Evolutionary conservation across 2,888 invertebrate genomes (phyloP), one percentile per base, ranked within the genome.

Genomic region (Venustoraphidia nigricollis): DNA sequence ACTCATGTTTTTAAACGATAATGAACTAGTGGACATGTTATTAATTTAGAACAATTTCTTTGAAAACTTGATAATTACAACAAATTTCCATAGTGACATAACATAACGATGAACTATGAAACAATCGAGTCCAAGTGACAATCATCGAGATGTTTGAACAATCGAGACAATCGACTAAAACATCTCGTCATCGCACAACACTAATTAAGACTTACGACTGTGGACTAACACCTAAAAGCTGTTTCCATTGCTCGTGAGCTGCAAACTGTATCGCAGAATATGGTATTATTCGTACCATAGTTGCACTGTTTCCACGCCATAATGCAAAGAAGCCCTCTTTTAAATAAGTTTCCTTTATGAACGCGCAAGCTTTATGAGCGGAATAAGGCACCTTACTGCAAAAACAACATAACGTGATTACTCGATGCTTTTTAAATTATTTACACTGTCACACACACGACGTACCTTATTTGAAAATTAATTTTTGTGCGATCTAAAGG

Each of bases 301-400:
- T 97, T 5, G 98, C 98, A 54, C 93, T 91, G 75, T 98, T 99
- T 4, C 98, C 98, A 46, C 97, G 75, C 95, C 95, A 98, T 57
- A 98, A 67, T 49, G 91, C 86, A 10, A 79, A 55, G 45, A 88
- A 68, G 2, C 98, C 97, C 60, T 94, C 87, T 11, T 73, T 73
- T 54, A 71, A 73, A 54, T 83, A 83, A 13, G 86, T 83, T 51
- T 71, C 62, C 35, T 67, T 56, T n/a, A 90, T 62, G 69, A 87
- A 90, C 50, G 66, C 61, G 1, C 79, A 59, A 1, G 88, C 90
- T 42, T 81, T 83, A 45, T 70, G 74, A 56, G 81, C 79, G 0
- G 84, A 79, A 65, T 87, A 90, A 8, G 79, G 79, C 47, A 73
- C 74, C 54, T 81, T 72, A 41, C 81, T 81, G 62, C 51, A 66